Evolutionary conservation across 2,888 invertebrate genomes (phyloP).

Genomic region (Tigriopus californicus): DNA sequence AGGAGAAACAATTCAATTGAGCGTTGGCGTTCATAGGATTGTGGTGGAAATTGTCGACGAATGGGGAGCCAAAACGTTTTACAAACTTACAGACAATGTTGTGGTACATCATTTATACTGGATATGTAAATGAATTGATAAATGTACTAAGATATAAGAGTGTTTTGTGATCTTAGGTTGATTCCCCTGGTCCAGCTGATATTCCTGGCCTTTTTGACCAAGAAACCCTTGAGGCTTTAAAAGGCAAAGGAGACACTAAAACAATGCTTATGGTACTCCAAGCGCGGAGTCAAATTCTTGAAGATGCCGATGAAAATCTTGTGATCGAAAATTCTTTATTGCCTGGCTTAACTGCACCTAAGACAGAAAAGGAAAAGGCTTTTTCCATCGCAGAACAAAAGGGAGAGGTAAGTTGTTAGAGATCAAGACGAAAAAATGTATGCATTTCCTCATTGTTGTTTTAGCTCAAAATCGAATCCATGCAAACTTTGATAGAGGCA

Average conservation of each 20-base stretch:
- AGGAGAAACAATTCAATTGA: background rate
- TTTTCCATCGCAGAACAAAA: background rate
- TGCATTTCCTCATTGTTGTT: too few relatives aligned
- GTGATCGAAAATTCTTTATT: background rate
- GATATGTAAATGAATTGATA: too few relatives aligned
- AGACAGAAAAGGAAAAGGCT: background rate
- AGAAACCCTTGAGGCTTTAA: background rate
- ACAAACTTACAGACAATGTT: background rate
- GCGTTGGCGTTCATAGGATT: background rate
- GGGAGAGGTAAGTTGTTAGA: background rate
- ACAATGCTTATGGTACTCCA: background rate
- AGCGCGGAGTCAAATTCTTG: background rate
- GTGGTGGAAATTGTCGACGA: background rate
- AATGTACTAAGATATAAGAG: too few relatives aligned
- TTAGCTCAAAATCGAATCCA: background rate
- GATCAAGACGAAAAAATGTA: background rate
- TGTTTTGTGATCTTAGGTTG: too few relatives aligned
- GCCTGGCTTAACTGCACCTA: background rate
- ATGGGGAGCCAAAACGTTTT: slow-evolving; percentile 2
- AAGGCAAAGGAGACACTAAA: background rate
- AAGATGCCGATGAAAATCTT: background rate
- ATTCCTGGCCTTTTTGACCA: background rate
- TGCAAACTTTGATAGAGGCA: background rate
- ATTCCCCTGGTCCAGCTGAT: background rate
- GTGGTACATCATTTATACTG: too few relatives aligned